phyloP scores from a whole-genome alignment of 2,888 invertebrate species.

The Caenorhabditis wallacei region DNA sequence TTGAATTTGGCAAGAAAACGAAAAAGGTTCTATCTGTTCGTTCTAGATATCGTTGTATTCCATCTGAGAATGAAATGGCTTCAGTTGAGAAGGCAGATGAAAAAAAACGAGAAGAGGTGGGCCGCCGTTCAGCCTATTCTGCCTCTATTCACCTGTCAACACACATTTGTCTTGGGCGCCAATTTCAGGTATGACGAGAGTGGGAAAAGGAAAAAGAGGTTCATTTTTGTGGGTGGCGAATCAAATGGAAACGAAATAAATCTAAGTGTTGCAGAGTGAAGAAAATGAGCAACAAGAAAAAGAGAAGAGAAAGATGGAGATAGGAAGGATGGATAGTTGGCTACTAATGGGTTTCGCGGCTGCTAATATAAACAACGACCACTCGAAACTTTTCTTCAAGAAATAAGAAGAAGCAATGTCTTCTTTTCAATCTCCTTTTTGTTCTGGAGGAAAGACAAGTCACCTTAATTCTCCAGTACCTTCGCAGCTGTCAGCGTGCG shows the following conservation, averaged over 20 bases:
- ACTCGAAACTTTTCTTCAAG: constrained; percentile 51
- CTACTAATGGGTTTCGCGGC: constrained; percentile 62
- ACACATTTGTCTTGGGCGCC: constrained; percentile 51
- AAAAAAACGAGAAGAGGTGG: constrained; percentile 23
- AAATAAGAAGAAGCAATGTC: constrained; percentile 18
- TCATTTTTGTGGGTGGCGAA: neutral
- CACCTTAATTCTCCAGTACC: constrained; percentile 23
- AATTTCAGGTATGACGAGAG: constrained; percentile 42
- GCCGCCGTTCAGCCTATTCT: constrained; percentile 20
- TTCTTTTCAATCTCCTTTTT: constrained; percentile 29
- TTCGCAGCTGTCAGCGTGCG: constrained; percentile 43
- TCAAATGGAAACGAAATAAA: constrained; percentile 35
- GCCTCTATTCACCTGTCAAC: constrained; percentile 54
- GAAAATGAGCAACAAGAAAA: constrained; percentile 27
- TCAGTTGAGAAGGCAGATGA: constrained; percentile 32
- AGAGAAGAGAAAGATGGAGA: neutral
- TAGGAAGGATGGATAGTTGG: constrained; percentile 55
- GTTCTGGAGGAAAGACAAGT: constrained; percentile 1
- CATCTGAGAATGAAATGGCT: constrained; percentile 50
- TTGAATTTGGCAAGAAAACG: constrained; percentile 31
- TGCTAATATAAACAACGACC: constrained; percentile 61
- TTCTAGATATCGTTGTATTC: constrained; percentile 26
- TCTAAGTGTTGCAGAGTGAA: constrained; percentile 46
- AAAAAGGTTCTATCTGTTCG: constrained; percentile 15
- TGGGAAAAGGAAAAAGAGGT: neutral